Evolutionary conservation across 2,113 vertebrate species (phyloP).

Genomic region (Cnemophilus loriae): DNA sequence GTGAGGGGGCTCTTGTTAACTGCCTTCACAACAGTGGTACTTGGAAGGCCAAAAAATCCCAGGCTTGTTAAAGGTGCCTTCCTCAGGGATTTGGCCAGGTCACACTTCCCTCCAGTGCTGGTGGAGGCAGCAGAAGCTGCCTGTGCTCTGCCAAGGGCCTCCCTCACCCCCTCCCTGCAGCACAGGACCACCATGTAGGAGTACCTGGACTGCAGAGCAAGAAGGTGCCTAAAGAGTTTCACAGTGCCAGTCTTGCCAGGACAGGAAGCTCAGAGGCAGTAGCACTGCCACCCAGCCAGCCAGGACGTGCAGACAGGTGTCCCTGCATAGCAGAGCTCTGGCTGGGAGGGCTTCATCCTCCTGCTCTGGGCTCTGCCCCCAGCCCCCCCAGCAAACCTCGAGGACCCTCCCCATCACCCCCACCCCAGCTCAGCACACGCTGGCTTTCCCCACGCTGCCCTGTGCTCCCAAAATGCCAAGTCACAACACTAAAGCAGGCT

Average conservation of each 20-base stretch:
- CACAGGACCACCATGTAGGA: rapidly evolving
- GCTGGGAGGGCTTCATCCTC: background rate
- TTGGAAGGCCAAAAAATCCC: too few species aligned
- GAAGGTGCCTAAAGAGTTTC: rapidly evolving
- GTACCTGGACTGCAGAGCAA: rapidly evolving
- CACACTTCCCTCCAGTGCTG: background rate
- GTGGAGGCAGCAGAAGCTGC: background rate
- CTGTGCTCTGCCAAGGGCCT: rapidly evolving
- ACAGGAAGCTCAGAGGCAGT: background rate
- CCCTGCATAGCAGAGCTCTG: background rate
- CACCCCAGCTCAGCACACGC: rapidly evolving
- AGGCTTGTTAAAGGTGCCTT: background rate
- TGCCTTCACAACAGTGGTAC: rapidly evolving
- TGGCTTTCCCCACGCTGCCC: rapidly evolving
- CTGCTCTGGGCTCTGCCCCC: background rate
- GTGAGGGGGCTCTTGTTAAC: rapidly evolving
- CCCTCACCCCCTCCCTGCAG: background rate
- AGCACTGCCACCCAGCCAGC: background rate
- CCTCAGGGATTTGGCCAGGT: background rate
- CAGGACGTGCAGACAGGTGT: rapidly evolving
- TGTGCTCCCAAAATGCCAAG: background rate
- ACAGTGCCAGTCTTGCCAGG: rapidly evolving
- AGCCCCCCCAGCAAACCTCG: rapidly evolving
- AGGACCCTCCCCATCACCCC: background rate
- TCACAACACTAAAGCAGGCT: background rate